Base-by-base conservation (phyloP, 2,888 invertebrate species). In the Drosophila ustulata region DNA sequence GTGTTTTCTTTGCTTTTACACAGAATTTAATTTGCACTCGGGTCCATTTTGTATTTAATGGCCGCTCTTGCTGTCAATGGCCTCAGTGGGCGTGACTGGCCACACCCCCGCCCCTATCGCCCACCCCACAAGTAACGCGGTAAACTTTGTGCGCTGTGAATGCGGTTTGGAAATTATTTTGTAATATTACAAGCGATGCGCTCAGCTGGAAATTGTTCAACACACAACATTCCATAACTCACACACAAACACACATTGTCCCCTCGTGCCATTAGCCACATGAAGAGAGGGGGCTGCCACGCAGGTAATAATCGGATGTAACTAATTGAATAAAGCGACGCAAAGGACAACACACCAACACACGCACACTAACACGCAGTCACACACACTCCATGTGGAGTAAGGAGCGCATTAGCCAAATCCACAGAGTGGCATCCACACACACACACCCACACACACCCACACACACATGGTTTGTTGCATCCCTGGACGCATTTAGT, bases 281-380 rank as follows among this genome's bases (percentile, higher is more conserved):
- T 39, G 57, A 80, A 13, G 26, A 5, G 43, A 26, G 26, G 30
- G 18, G 11, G 30, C 51, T 71, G 66, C 63, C 65, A 75, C 82
- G 79, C 89, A 85, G 85, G 85, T 85, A 85, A 85, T 85, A 85
- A 85, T 88, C 89, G 88, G 89, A 85, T 85, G 88, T 84, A 75
- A 79, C 85, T 85, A 85, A 85, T 85, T 85, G 85, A 85, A 85
- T 85, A 89, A 86, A 84, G 74, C 86, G 85, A 83, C 88, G 79
- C 77, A 79, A 66, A 71, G 77, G 77, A 81, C 71, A 77, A 57
- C 69, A 65, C 59, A 39, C 55, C 58, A 41, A 49, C 56, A 23
- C 61, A 57, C 45, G 43, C 64, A 65, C 61, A 71, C 32, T 30
- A 34, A 41, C 52, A 68, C 56, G 30, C 30, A 23, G 13, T 30